A percentile compares a stretch with the other conserved stretches of the same genome.
These are phyloP conservation scores for Thysanoteuthis rhombus DNA, from an alignment of 2,888 invertebrate species.

Conservation along the genomic window DNA sequence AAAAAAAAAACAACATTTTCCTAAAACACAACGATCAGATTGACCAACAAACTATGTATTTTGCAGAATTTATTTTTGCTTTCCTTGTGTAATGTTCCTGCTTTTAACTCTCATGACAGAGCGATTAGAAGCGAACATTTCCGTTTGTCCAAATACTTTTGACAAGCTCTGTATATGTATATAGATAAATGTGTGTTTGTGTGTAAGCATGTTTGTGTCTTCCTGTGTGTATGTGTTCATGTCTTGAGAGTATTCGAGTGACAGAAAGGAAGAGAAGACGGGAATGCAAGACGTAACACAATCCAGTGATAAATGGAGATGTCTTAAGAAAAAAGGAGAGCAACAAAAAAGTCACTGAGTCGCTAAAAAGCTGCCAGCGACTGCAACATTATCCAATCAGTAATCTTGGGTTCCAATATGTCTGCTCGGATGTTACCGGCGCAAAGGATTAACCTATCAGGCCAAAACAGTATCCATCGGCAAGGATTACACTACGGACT, in stretches of 20 bases:
- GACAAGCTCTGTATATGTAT: too few species aligned
- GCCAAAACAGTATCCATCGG: conserved; percentile 12
- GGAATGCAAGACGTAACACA: not conserved
- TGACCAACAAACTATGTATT: too few species aligned
- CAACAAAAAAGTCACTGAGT: not conserved
- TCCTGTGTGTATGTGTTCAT: not conserved
- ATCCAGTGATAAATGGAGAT: not conserved
- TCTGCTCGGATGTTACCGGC: not conserved
- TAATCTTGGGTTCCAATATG: not conserved
- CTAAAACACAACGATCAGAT: too few species aligned
- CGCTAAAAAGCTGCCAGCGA: not conserved
- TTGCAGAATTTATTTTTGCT: too few species aligned
- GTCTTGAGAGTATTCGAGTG: not conserved
- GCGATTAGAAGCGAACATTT: too few species aligned
- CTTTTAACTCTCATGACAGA: too few species aligned
- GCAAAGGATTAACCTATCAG: not conserved
- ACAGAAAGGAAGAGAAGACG: not conserved
- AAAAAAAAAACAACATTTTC: too few species aligned
- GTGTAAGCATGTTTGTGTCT: not conserved
- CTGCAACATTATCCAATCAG: not conserved
- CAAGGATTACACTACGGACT: not conserved
- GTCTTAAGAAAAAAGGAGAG: not conserved
- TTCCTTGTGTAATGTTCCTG: too few species aligned
- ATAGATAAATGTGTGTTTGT: not conserved
- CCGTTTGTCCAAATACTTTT: too few species aligned